phyloP scores from a whole-genome alignment of 2,113 vertebrate species.

The Lates calcarifer region DNA sequence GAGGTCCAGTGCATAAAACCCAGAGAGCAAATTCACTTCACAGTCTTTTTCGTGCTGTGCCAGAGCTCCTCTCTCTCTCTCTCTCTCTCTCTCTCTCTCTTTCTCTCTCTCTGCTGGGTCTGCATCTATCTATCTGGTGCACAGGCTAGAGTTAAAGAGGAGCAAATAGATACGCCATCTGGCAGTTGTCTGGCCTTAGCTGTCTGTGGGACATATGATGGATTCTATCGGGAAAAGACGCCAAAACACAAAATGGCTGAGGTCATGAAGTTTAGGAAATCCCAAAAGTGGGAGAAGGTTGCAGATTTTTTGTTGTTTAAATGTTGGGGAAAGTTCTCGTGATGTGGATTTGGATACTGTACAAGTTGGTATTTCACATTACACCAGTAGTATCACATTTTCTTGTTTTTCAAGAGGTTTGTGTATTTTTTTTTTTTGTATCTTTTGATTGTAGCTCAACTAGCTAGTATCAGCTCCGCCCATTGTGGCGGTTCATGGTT shows the following conservation, averaged over 20 bases:
- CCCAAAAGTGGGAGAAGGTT: slow-evolving; percentile 64
- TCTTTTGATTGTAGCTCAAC: slow-evolving; percentile 20
- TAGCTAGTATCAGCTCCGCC: slow-evolving; percentile 53
- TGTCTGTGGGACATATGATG: slow-evolving; percentile 76
- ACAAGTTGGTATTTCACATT: slow-evolving; percentile 34
- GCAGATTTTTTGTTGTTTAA: slow-evolving; percentile 43
- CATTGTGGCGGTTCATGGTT: slow-evolving; percentile 58
- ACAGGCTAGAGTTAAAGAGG: slow-evolving; percentile 63
- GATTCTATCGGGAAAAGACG: slow-evolving; percentile 69
- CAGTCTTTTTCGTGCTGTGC: slow-evolving; percentile 41
- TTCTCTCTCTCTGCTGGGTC: slow-evolving; percentile 28
- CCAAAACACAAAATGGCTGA: slow-evolving; percentile 66
- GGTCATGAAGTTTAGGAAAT: slow-evolving; percentile 78
- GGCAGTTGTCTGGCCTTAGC: slow-evolving; percentile 75
- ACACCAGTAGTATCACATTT: slow-evolving; percentile 28
- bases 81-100: slow-evolving; percentile 45
- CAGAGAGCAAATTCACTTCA: slow-evolving; percentile 39
- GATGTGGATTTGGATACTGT: slow-evolving; percentile 41
- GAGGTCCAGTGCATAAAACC: slow-evolving; percentile 31
- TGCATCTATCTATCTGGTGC: slow-evolving; percentile 57
- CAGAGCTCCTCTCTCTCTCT: slow-evolving; percentile 37
- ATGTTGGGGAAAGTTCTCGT: slow-evolving; percentile 27
- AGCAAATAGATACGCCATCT: slow-evolving; percentile 79
- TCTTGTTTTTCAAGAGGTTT: slow-evolving; percentile 37
- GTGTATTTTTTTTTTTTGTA: slow-evolving; percentile 13